A percentile compares a stretch with the other conserved stretches of the same genome.
Conservation (phyloP, 2,888 invertebrate species). For the Clostera curtula region DNA sequence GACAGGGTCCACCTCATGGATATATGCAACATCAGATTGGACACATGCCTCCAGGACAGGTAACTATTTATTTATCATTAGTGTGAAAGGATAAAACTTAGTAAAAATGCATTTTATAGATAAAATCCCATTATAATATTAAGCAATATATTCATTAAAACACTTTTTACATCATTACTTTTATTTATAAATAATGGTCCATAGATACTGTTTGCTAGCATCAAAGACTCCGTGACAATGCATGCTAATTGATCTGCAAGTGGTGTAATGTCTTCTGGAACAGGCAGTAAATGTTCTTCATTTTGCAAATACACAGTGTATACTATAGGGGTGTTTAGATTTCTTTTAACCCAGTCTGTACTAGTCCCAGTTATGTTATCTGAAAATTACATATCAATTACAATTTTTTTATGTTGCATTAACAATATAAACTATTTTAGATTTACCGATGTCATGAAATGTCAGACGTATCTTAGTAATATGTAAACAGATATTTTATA, state of each 20-base stretch:
- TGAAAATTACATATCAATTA: slow-evolving; percentile 22
- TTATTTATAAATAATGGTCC: slow-evolving; percentile 43
- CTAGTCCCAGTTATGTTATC: slow-evolving; percentile 50
- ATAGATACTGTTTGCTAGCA: slow-evolving; percentile 46
- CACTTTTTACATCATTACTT: slow-evolving; percentile 6
- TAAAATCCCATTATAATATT: neutral
- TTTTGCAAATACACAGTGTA: slow-evolving; percentile 45
- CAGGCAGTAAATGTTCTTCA: slow-evolving; percentile 30
- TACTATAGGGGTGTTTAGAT: slow-evolving; percentile 54
- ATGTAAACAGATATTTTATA: too few species aligned
- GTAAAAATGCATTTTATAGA: neutral
- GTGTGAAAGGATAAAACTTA: too few species aligned
- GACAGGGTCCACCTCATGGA: slow-evolving; percentile 76
- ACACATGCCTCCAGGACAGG: slow-evolving; percentile 71
- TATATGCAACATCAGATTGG: slow-evolving; percentile 78
- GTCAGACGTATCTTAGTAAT: too few species aligned
- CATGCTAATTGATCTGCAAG: slow-evolving; percentile 34
- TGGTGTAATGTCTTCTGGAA: slow-evolving; percentile 25
- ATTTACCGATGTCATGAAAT: too few species aligned
- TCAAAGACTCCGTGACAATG: slow-evolving; percentile 42
- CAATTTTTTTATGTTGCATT: neutral
- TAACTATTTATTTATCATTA: slow-evolving; percentile 18
- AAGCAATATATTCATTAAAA: neutral
- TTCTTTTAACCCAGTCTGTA: slow-evolving; percentile 60
- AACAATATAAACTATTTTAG: neutral